Evolutionary conservation across 2,888 invertebrate species (phyloP).

Genomic region (Amblyjoppa fuscipennis): DNA sequence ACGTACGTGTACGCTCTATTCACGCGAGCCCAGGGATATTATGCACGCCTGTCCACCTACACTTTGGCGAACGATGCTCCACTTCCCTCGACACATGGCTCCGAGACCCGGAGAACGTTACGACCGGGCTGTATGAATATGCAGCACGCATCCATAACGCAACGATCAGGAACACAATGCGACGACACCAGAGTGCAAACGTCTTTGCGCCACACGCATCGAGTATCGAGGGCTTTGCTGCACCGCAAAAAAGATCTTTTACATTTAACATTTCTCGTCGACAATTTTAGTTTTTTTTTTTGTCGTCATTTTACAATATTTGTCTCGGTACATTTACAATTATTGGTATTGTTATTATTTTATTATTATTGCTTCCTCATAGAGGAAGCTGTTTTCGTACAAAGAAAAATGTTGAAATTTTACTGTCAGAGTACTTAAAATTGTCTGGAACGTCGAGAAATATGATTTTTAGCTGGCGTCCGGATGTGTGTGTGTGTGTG

Average conservation of each 20-base stretch:
- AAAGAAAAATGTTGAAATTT: no score
- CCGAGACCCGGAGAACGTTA: conserved; percentile 53
- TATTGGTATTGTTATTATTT: not conserved
- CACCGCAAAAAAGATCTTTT: not conserved
- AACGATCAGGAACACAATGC: conserved; percentile 64
- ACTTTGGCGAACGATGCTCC: conserved; percentile 70
- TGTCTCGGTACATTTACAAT: not conserved
- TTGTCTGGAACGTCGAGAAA: no score
- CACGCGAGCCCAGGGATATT: conserved; percentile 61
- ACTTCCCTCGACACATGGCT: conserved; percentile 56
- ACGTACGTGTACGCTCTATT: conserved; percentile 53
- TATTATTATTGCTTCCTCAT: no score
- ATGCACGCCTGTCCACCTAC: conserved; percentile 80
- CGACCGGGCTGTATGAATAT: conserved; percentile 76
- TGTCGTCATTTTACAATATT: not conserved
- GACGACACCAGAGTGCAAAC: not conserved
- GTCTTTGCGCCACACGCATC: conserved; percentile 19
- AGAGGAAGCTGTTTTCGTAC: no score
- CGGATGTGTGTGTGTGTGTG: no score
- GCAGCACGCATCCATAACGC: conserved; percentile 71
- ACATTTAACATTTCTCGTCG: not conserved
- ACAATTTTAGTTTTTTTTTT: not conserved
- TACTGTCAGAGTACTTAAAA: no score
- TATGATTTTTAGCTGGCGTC: no score
- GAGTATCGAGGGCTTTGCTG: not conserved